Evolutionary conservation across 2,888 invertebrate genomes (phyloP).

Genomic region (Sphaerophoria taeniata): DNA sequence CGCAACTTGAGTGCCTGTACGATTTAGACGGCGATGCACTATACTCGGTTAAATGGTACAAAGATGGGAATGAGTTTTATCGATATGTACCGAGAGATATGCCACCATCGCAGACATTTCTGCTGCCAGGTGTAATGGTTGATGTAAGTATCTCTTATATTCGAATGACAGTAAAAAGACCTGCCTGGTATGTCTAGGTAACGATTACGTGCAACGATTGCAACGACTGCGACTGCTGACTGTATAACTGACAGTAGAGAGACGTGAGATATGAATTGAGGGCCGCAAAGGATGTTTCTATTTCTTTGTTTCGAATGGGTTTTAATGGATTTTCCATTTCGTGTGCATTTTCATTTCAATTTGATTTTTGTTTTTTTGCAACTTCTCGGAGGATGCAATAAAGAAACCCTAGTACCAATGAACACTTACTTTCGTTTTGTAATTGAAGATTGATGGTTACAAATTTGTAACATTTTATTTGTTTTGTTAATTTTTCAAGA

Average conservation of each 20-base stretch:
- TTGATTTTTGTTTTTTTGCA: slow-evolving; percentile 2
- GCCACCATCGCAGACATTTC: slow-evolving; percentile 91
- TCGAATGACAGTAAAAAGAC: neutral
- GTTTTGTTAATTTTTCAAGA: too few relatives aligned
- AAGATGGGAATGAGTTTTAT: slow-evolving; percentile 95
- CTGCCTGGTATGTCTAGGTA: neutral
- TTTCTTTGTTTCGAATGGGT: neutral
- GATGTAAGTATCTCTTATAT: slow-evolving; percentile 87
- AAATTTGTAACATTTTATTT: too few relatives aligned
- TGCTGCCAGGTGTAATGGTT: slow-evolving; percentile 91
- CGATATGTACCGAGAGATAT: slow-evolving; percentile 92
- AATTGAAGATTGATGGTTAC: slow-evolving; percentile 58
- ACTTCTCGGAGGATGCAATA: slow-evolving; percentile 20
- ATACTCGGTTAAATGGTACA: slow-evolving; percentile 96
- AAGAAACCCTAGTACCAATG: neutral
- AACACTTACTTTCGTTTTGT: slow-evolving; percentile 31
- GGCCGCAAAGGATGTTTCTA: neutral
- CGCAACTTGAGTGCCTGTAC: slow-evolving; percentile 91
- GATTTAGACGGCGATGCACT: slow-evolving; percentile 91
- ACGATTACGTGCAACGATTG: neutral
- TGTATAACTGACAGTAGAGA: too few relatives aligned
- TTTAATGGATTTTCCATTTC: slow-evolving; percentile 53
- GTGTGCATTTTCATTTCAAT: slow-evolving; percentile 33
- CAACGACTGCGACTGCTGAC: neutral
- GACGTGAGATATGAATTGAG: neutral